phyloP scores from a whole-genome alignment of 1,140 invertebrate species.

The Thrips palmi region DNA sequence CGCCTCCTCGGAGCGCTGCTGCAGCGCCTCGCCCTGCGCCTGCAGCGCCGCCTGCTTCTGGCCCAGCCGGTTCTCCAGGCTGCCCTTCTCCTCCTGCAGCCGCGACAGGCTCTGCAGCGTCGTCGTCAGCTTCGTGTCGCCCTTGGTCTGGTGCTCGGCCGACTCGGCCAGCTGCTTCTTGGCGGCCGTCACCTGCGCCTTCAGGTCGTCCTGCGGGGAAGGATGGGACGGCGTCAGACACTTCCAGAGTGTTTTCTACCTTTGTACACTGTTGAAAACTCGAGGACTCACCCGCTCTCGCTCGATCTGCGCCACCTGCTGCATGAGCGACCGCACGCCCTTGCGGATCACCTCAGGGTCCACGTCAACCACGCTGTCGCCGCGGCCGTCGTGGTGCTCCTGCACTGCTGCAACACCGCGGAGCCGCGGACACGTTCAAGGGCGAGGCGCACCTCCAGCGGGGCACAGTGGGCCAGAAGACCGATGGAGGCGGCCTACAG shows the following conservation, averaged over 20 bases:
- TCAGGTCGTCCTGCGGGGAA: conserved; percentile 46
- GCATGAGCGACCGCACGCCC: conserved; percentile 69
- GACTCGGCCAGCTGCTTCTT: conserved; percentile 56
- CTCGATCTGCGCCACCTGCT: conserved; percentile 74
- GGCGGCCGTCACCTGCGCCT: conserved; percentile 40
- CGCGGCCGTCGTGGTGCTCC: conserved; percentile 30
- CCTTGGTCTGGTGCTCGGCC: conserved; percentile 43
- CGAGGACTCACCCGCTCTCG: conserved; percentile 54
- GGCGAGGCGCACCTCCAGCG: too few species aligned
- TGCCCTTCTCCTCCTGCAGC: conserved; percentile 56
- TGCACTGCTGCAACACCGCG: conserved; percentile 8
- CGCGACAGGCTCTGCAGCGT: conserved; percentile 37
- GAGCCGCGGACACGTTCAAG: too few species aligned
- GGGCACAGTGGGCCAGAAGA: too few species aligned
- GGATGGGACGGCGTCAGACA: too few species aligned
- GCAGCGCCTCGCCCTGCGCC: conserved; percentile 47
- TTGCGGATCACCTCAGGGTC: conserved; percentile 75
- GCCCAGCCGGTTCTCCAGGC: conserved; percentile 43
- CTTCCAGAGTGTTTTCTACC: too few species aligned
- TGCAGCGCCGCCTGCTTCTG: conserved; percentile 51
- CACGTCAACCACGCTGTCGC: conserved; percentile 44
- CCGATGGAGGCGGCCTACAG: too few species aligned
- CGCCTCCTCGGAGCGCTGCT: conserved; percentile 57
- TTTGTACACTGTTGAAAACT: background rate
- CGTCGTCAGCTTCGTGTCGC: conserved; percentile 44